phyloP scores from a whole-genome alignment of 2,113 vertebrate species.

The Ranitomeya imitator region DNA sequence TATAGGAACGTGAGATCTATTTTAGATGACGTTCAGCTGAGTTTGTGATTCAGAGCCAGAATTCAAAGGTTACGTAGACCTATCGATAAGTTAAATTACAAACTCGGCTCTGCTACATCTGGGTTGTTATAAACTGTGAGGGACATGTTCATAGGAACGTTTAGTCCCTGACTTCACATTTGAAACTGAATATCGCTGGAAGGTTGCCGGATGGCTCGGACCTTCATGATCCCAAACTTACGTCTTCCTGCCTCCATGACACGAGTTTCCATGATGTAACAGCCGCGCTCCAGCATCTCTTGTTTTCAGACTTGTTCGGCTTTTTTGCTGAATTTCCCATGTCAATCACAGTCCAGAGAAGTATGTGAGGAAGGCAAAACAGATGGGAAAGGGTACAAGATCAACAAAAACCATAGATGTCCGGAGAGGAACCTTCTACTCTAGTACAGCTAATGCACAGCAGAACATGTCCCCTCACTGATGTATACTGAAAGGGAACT shows the following conservation, averaged over 20 bases:
- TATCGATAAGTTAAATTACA: background rate
- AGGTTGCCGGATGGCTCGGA: background rate
- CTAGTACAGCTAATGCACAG: background rate
- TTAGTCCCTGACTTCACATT: background rate
- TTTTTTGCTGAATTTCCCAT: constrained; percentile 20
- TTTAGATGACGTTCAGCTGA: no score
- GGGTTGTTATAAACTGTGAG: background rate
- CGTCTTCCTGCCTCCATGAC: background rate
- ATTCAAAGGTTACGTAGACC: no score
- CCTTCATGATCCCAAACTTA: background rate
- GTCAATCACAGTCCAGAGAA: background rate
- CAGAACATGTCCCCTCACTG: background rate
- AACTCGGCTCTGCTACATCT: background rate
- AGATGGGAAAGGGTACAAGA: constrained; percentile 29
- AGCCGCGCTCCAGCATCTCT: background rate
- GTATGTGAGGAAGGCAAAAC: background rate
- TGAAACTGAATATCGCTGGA: background rate
- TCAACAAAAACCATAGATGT: background rate
- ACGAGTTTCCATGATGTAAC: constrained; percentile 40
- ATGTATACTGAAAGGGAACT: background rate
- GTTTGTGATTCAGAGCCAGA: no score
- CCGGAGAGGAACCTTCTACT: background rate
- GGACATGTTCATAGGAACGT: background rate
- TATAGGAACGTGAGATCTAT: no score
- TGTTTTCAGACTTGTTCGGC: background rate